Base-by-base conservation (phyloP, 2,113 vertebrate species). In the Psophia crepitans region DNA sequence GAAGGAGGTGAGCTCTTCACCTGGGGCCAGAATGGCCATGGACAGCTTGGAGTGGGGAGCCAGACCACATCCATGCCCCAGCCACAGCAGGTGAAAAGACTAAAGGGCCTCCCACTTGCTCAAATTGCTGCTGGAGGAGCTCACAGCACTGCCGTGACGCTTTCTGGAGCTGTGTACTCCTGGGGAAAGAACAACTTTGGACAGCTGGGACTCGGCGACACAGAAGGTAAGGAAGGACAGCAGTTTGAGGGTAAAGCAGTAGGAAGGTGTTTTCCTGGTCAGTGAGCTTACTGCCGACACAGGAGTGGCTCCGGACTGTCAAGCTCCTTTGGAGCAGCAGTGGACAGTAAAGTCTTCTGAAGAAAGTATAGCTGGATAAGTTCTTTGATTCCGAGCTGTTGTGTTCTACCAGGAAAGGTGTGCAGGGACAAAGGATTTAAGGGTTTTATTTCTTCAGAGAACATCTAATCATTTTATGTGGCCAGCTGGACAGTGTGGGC, bases 181-280 rank as follows among this genome's bases (percentile, higher is more conserved):
- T 99, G 99, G 99, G 99, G 99, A 80, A 99, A 98, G 95, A 99
- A 99, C 70, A 70, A 95, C 83, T 98, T 96, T 30, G 99, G 99
- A 43, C 99, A 99, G 80, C 98, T 99, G 84, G 99, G 99, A 65
- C 98, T 99, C 1, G 98, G 99, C 96, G 98, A 99, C 86, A 98
- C 97, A 4, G 79, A 98, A 97, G 98, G 99, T 99, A 96, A 96
- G 87, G 35, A 84, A 69, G 35, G 35, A 33, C 11, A 65, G 26
- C 20, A 63, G 35, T 37, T 3, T 35, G 33, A 57, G 28, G 33
- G 26, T 30, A 18, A 57, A 79, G 58, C 75, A 64, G 10, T 4
- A 69, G 44, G 33, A 87, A 41, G 33, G 22, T 48, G 33, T 79
- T 84, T 64, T 48, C 56, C 39, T 63, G 43, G 9, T 51, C 24